These are phyloP conservation scores for Acrobasis repandana DNA, from an alignment of 2,888 invertebrate species.

Conservation along the genomic window DNA sequence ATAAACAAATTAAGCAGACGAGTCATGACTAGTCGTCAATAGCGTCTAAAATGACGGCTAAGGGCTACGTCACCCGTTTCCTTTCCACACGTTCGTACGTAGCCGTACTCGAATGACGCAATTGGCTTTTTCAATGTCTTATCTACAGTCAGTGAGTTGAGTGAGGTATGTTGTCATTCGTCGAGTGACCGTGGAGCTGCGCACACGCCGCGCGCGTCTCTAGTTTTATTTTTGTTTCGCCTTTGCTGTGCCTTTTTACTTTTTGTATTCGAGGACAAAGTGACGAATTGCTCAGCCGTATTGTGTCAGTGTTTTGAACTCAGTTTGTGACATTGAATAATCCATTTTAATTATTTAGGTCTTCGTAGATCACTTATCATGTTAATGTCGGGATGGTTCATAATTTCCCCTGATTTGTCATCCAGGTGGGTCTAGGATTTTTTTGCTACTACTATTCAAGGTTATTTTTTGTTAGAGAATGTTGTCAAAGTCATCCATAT, in stretches of 20 bases:
- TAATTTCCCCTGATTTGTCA: conserved; percentile 72
- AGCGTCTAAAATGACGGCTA: conserved; percentile 73
- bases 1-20: conserved; percentile 57
- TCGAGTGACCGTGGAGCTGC: conserved; percentile 71
- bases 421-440: conserved; percentile 70
- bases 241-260: conserved; percentile 70
- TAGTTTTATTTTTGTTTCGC: conserved; percentile 68
- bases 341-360: conserved; percentile 51
- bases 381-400: conserved; percentile 78
- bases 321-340: conserved; percentile 62
- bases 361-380: conserved; percentile 53
- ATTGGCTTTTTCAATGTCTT: conserved; percentile 83
- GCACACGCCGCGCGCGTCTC: conserved; percentile 63
- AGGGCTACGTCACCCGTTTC: conserved; percentile 75
- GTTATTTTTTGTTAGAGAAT: conserved; percentile 42
- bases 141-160: conserved; percentile 77
- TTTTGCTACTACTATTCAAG: conserved; percentile 46
- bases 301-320: conserved; percentile 77
- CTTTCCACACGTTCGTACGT: conserved; percentile 72
- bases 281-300: conserved; percentile 71
- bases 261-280: conserved; percentile 75
- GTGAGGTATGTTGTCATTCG: conserved; percentile 79
- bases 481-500: conserved; percentile 38
- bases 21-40: conserved; percentile 60
- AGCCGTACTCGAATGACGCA: conserved; percentile 78